Evolutionary conservation across 2,888 invertebrate genomes (phyloP).

Genomic region (Papilio demoleus): DNA sequence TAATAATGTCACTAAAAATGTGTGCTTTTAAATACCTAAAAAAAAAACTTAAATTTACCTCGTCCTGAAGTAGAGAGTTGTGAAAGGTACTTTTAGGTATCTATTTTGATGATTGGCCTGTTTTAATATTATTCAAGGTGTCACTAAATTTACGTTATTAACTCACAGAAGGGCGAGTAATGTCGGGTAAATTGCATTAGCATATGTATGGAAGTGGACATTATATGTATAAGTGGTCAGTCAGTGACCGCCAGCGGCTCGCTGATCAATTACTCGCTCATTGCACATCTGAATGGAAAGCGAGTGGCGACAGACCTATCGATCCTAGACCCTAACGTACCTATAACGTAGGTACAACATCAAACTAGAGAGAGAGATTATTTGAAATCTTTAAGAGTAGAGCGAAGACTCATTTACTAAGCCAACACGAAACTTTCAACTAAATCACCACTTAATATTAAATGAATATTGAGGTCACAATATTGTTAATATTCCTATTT

Average conservation of each 20-base stretch:
- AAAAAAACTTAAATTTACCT: too few relatives aligned
- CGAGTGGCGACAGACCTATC: slow-evolving; percentile 37
- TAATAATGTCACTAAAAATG: too few relatives aligned
- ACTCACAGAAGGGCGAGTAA: not conserved
- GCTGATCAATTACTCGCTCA: slow-evolving; percentile 54
- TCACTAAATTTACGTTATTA: slow-evolving; percentile 25
- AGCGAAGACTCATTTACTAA: too few relatives aligned
- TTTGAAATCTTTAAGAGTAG: too few relatives aligned
- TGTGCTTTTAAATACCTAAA: too few relatives aligned
- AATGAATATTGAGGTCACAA: too few relatives aligned
- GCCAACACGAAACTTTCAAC: too few relatives aligned
- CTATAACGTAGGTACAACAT: too few relatives aligned
- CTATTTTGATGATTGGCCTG: not conserved
- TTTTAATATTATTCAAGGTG: slow-evolving; percentile 1
- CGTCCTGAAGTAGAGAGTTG: too few relatives aligned
- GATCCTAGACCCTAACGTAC: not conserved
- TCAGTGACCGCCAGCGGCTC: slow-evolving; percentile 44
- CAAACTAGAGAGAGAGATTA: too few relatives aligned
- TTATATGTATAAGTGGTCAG: slow-evolving; percentile 42
- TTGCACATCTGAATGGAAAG: slow-evolving; percentile 49
- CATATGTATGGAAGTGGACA: slow-evolving; percentile 44
- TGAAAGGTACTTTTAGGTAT: not conserved
- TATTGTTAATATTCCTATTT: too few relatives aligned
- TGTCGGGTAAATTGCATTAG: slow-evolving; percentile 45
- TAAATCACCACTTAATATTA: too few relatives aligned